Evolutionary conservation across 2,113 vertebrate species (phyloP), one percentile per base, ranked within the genome.

Genomic region (Sus scrofa): DNA sequence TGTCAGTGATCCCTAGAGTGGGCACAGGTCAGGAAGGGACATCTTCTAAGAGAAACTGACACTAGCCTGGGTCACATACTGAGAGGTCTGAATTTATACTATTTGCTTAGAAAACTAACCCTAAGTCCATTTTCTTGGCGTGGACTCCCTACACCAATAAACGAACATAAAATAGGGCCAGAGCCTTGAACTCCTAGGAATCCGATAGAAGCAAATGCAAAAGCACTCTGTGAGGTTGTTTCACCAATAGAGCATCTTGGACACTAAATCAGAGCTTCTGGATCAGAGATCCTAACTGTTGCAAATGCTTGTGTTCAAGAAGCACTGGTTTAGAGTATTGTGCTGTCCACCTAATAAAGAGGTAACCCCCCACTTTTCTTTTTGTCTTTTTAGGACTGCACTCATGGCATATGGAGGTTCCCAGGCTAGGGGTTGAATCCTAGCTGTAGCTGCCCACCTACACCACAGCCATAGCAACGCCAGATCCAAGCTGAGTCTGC

Each of bases 91-190:
- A 73, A 73, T 67, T 20, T 54, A 56, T 22, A 22, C 13, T 39
- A 1, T 63, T 86, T 67, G 56, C 74, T 67, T 84, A 39, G 74
- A 62, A 78, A 82, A 2, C 22, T 62, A 63, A 39, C 37, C n/a
- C 18, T 63, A 88, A 65, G 50, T 92, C 34, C n/a, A 24, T 86
- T 93, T 86, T 50, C 78, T 86, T 94, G 75, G 54, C 65, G 58
- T 50, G n/a, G 4, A 67, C 34, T 89, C 39, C 39, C 32, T 39
- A 73, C 73, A 78, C 26, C 77, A 94, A 30, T 58, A 62, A 86
- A 19, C 68, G 84, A 70, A 65, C 70, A 70, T 58, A 87, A 90
- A 79, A 65, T 60, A 65, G 52, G 3, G 63, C 77, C 22, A 94
- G n/a, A 81, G 26, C 65, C 32, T 50, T 74, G 34, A 92, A 79